Evolutionary conservation across 2,888 invertebrate species (phyloP).

Genomic region (Atethmia centrago): DNA sequence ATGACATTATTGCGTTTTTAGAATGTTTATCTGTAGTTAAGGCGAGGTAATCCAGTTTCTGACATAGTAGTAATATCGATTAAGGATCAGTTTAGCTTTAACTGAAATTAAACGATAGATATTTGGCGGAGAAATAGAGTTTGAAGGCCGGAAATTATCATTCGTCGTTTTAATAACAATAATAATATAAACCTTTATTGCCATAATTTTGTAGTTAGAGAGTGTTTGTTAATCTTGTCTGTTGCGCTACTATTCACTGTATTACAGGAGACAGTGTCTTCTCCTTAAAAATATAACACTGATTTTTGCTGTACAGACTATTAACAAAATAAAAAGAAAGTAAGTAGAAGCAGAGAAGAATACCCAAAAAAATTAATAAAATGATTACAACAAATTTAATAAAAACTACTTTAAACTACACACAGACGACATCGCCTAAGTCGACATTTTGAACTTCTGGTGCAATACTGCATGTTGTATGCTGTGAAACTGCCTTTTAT

Average conservation of each 20-base stretch:
- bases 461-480: conserved; percentile 4
- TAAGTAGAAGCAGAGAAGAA: too few relatives aligned
- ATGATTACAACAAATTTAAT: background rate
- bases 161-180: background rate
- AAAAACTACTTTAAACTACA: too few relatives aligned
- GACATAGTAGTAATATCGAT: background rate
- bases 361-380: background rate
- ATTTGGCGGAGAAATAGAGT: background rate
- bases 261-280: background rate
- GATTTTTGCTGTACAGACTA: background rate
- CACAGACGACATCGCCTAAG: conserved; percentile 1
- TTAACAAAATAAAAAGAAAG: too few relatives aligned
- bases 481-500: background rate
- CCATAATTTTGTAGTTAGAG: background rate
- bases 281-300: background rate
- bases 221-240: background rate
- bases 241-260: background rate
- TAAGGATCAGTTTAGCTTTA: background rate
- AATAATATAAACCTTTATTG: background rate
- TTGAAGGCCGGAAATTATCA: background rate
- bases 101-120: background rate
- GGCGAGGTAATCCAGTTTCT: background rate
- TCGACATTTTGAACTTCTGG: conserved; percentile 18
- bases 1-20: conserved; percentile 18
- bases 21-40: background rate